These are phyloP conservation scores for Astropecten irregularis DNA, from an alignment of 53 echinoderm and acorn worm species.

Conservation along the genomic window DNA sequence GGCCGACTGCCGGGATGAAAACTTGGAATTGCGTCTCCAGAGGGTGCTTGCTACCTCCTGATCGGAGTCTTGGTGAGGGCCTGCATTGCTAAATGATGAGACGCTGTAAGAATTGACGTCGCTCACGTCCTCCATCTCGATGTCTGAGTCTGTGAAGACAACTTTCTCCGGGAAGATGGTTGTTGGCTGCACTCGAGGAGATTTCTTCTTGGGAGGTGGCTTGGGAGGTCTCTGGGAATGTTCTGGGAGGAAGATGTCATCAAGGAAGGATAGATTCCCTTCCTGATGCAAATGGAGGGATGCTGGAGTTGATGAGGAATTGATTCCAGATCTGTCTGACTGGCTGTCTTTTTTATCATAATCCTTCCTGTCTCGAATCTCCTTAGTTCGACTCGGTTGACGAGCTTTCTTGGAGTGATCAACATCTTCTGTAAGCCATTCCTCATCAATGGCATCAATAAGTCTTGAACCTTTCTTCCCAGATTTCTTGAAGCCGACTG, in stretches of 20 bases:
- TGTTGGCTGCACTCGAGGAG: background rate
- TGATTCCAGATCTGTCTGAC: background rate
- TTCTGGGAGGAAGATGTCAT: conserved; percentile 78
- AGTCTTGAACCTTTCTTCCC: background rate
- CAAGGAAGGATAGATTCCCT: conserved; percentile 76
- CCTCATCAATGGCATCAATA: background rate
- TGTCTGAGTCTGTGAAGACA: conserved; percentile 7
- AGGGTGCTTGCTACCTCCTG: background rate
- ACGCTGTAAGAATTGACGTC: background rate
- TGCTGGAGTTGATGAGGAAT: background rate
- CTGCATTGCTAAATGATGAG: background rate
- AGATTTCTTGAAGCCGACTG: background rate
- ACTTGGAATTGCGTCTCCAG: conserved; percentile 59
- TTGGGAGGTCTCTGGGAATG: conserved; percentile 2
- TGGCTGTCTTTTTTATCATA: background rate
- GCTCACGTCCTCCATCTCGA: conserved; percentile 14
- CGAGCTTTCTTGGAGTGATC: background rate
- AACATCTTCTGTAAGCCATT: background rate
- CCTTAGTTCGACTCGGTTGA: background rate
- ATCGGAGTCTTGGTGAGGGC: background rate
- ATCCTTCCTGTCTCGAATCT: background rate
- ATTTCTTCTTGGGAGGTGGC: conserved; percentile 68
- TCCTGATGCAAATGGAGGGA: conserved; percentile 31
- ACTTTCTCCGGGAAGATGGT: background rate
- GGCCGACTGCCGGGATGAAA: conserved; percentile 2